phyloP scores from a whole-genome alignment of 2,797 vertebrate species.

The Hylomyscus alleni region DNA sequence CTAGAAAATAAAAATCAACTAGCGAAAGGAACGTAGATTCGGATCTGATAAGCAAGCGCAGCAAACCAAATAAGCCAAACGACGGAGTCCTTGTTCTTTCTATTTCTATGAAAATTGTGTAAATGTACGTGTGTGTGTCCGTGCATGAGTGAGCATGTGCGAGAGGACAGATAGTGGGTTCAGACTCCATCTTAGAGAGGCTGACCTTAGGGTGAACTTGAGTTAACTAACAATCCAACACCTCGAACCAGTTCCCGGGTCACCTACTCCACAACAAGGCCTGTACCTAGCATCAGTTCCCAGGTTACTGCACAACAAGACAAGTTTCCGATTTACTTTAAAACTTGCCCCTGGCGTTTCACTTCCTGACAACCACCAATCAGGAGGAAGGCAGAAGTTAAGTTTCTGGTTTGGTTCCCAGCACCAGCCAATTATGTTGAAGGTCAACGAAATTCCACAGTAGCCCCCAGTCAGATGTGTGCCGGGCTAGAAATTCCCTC shows the following conservation, averaged over 20 bases:
- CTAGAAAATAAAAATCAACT: neutral
- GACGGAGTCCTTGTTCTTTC: neutral
- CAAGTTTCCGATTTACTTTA: neutral
- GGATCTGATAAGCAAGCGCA: neutral
- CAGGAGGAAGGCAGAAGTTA: neutral
- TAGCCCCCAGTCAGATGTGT: neutral
- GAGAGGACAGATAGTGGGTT: neutral
- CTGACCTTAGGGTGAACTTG: neutral
- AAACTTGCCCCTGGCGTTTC: neutral
- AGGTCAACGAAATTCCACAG: neutral
- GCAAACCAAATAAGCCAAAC: neutral
- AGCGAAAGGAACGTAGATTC: neutral
- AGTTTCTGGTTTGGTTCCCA: neutral
- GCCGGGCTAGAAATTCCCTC: neutral
- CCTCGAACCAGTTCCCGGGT: neutral
- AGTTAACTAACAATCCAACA: neutral
- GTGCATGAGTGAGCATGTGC: neutral
- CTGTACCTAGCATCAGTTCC: neutral
- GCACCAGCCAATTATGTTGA: neutral
- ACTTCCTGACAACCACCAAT: neutral
- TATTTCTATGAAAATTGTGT: too few relatives aligned
- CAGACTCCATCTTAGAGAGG: neutral
- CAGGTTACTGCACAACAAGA: neutral
- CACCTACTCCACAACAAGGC: neutral
- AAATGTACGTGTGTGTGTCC: too few relatives aligned